Evolutionary conservation across 2,797 vertebrate genomes (phyloP), one percentile per base, ranked within the genome.

Genomic region (Enoplosus armatus): DNA sequence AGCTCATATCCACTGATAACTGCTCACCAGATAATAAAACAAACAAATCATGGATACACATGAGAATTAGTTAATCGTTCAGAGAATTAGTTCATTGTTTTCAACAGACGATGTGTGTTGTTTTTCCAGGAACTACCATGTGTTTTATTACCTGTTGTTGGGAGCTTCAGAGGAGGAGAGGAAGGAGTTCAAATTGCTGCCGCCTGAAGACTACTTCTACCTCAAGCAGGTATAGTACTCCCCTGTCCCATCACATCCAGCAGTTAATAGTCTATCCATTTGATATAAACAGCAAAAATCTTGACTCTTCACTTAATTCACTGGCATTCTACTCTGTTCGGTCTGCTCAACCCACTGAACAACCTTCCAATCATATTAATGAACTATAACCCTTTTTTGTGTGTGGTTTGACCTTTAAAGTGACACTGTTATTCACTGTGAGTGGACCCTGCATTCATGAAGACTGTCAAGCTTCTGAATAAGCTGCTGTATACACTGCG

Each of bases 191-290:
- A 97, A 97, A 92, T 95, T 99, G 89, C 95, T 97, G 90, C 96
- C 97, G 85, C 98, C 98, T 54, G 96, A 98, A 97, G 97, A 99
- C 83, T 99, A 97, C 94, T 96, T 96, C 96, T 99, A 99, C 98
- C 98, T 99, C 97, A 99, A 98, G 91, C 98, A 99, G 98, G 97
- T 99, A 84, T 18, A 15, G 41, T 51, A 12, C 29, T 35, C 6
- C 37, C 4, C 22, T 27, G 37, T 51, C 27, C n/a, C 24, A 5
- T 55, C 24, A 63, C 26, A 55, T 35, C 3, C n/a, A 37, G 10
- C n/a, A 31, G 29, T 64, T 68, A 65, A 72, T 29, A 15, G 22
- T 18, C 10, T 66, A 3, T 75, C 55, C 2, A 6, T 51, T 56
- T 16, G 0, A 55, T 20, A 29, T 27, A 26, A 47, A 74, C 26